phyloP scores from a whole-genome alignment of 92 coral and sea anemone species.

The Blastomussa wellsi region DNA sequence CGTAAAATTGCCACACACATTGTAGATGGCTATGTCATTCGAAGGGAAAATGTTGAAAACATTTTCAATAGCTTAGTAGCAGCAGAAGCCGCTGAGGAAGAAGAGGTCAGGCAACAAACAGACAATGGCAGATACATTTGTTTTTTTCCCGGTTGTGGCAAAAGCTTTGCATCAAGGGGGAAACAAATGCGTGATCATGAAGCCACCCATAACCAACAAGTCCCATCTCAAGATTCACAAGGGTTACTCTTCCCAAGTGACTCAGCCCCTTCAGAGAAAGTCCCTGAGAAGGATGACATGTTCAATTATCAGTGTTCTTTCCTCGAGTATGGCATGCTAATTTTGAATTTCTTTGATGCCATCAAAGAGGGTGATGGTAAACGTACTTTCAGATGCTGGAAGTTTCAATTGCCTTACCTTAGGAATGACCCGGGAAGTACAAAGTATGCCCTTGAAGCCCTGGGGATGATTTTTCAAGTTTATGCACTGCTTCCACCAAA shows the following conservation, averaged over 20 bases:
- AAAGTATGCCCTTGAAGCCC: slow-evolving; percentile 73
- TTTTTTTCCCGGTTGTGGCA: slow-evolving; percentile 60
- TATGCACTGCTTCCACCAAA: slow-evolving; percentile 71
- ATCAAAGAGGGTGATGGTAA: slow-evolving; percentile 68
- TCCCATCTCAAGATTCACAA: slow-evolving; percentile 30
- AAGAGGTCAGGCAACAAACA: slow-evolving; percentile 40
- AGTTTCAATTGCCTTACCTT: slow-evolving; percentile 63
- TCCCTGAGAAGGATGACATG: slow-evolving; percentile 62
- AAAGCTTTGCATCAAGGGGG: slow-evolving; percentile 59
- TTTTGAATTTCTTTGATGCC: slow-evolving; percentile 67
- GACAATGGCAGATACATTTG: slow-evolving; percentile 63
- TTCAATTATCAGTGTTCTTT: slow-evolving; percentile 66
- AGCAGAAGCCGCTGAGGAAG: slow-evolving; percentile 50
- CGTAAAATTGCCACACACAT: slow-evolving; percentile 53
- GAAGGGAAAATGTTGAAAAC: slow-evolving; percentile 56
- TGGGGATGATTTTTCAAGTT: slow-evolving; percentile 63
- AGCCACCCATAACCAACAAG: slow-evolving; percentile 50
- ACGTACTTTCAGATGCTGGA: slow-evolving; percentile 68
- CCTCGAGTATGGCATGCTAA: slow-evolving; percentile 66
- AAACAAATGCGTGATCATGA: slow-evolving; percentile 62
- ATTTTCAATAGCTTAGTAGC: slow-evolving; percentile 50
- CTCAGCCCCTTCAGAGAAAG: background rate
- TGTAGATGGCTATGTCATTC: slow-evolving; percentile 59
- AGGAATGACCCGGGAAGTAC: slow-evolving; percentile 59
- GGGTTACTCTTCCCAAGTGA: slow-evolving; percentile 30